A percentile compares a stretch with the other conserved stretches of the same genome.
Conservation (phyloP, 2,888 invertebrate genomes). For the Limnephilus auricula region DNA sequence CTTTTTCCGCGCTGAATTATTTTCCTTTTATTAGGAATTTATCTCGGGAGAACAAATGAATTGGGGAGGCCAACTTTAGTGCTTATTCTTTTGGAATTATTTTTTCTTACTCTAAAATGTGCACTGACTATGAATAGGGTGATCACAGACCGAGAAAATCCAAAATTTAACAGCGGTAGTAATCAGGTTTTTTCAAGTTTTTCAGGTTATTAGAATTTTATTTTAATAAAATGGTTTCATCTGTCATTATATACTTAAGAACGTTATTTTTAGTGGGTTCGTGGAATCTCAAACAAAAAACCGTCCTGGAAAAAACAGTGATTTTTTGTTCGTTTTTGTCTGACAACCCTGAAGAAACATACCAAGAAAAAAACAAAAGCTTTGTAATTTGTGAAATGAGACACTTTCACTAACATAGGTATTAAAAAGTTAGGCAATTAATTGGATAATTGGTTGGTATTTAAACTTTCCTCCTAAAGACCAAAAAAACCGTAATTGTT, state of each 20-base stretch:
- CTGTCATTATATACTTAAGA: neutral
- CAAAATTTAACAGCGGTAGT: neutral
- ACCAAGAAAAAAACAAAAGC: neutral
- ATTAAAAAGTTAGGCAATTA: neutral
- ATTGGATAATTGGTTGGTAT: neutral
- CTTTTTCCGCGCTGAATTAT: conserved; percentile 11
- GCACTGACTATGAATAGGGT: neutral
- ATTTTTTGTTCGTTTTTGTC: neutral
- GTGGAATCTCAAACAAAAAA: too few species aligned
- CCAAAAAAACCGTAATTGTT: neutral
- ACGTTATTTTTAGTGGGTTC: too few species aligned
- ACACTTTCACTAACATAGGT: neutral
- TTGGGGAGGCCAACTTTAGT: neutral
- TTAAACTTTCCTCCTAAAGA: neutral
- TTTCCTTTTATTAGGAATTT: conserved; percentile 20
- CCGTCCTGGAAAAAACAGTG: neutral
- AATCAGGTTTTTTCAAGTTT: neutral
- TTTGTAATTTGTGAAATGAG: neutral
- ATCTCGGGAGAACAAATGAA: neutral
- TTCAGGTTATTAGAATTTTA: neutral
- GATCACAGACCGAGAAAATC: neutral
- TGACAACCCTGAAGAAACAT: neutral
- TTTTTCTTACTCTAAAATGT: neutral
- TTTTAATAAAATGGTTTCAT: neutral
- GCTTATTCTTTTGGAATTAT: neutral